A percentile compares a stretch with the other conserved stretches of the same genome.
Conservation (phyloP, 1,140 invertebrate species). For the Bombus consobrinus region DNA sequence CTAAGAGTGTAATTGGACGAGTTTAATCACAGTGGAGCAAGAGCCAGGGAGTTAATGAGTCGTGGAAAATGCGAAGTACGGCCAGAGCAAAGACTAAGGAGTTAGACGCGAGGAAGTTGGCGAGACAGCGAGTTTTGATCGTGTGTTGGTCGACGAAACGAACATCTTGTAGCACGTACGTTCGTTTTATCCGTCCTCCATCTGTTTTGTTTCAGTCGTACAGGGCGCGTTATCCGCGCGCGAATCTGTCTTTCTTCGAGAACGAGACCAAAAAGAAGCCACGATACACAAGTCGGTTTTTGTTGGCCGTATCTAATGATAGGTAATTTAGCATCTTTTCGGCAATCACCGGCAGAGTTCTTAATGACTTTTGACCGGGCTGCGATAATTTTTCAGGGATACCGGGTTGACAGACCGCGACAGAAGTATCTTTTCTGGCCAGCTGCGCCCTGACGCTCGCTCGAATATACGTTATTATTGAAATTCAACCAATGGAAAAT, state of each 20-base stretch:
- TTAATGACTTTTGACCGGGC: constrained; percentile 55
- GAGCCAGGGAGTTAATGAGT: background rate
- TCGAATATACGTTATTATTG: background rate
- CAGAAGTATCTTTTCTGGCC: constrained; percentile 3
- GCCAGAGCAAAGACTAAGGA: background rate
- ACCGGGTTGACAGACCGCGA: constrained; percentile 18
- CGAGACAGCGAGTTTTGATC: background rate
- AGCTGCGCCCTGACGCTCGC: background rate
- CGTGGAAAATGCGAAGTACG: background rate
- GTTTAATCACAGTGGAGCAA: background rate
- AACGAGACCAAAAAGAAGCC: constrained; percentile 9
- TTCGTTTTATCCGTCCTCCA: constrained; percentile 1
- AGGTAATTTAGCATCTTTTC: constrained; percentile 60
- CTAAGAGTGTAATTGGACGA: background rate
- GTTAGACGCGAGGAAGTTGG: background rate
- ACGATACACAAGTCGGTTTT: constrained; percentile 28
- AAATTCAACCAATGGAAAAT: background rate
- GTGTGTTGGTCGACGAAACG: background rate
- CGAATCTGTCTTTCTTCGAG: constrained; percentile 4
- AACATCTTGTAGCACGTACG: background rate
- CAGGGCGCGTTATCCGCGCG: background rate
- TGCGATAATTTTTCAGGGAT: constrained; percentile 35
- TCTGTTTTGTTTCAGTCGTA: background rate
- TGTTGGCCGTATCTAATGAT: constrained; percentile 47
- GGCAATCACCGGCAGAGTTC: constrained; percentile 29